Evolutionary conservation across 2,888 invertebrate species (phyloP).

Genomic region (Andricus quercusramuli): DNA sequence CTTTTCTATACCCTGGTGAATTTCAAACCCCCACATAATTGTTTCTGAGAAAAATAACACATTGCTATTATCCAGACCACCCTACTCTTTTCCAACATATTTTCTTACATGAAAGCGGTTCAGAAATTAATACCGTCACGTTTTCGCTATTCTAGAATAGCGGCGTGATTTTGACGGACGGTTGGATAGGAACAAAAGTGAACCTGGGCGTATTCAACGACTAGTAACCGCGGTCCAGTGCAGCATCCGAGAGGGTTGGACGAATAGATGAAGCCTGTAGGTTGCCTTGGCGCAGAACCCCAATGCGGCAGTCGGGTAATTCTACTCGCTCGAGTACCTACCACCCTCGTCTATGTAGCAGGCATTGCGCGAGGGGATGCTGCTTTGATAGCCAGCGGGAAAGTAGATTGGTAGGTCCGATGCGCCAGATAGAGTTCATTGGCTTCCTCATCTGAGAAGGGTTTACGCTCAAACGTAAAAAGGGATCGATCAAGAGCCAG

Average conservation of each 20-base stretch:
- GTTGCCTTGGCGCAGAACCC: constrained; percentile 62
- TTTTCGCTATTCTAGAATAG: not conserved
- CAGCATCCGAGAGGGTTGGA: constrained; percentile 48
- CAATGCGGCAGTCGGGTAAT: constrained; percentile 70
- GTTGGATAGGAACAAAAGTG: constrained; percentile 64
- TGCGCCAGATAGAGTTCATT: constrained; percentile 74
- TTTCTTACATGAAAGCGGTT: not conserved
- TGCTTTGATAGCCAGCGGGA: constrained; percentile 74
- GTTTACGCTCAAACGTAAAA: constrained; percentile 72
- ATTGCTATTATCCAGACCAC: no score
- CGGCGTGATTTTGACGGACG: constrained; percentile 64
- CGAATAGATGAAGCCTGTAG: constrained; percentile 67
- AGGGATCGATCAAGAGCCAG: constrained; percentile 59
- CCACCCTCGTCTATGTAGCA: constrained; percentile 59
- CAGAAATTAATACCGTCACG: not conserved
- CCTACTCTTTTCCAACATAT: not conserved
- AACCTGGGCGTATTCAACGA: constrained; percentile 60
- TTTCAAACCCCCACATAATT: no score
- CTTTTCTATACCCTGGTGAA: no score
- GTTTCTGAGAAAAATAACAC: no score
- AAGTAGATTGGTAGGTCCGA: constrained; percentile 73
- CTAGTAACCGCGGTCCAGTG: constrained; percentile 48
- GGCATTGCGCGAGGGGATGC: constrained; percentile 57
- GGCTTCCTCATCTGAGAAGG: constrained; percentile 68
- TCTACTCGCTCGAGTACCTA: constrained; percentile 72